phyloP scores from a whole-genome alignment of 2,797 vertebrate genomes.

The Danio jaintianensis region DNA sequence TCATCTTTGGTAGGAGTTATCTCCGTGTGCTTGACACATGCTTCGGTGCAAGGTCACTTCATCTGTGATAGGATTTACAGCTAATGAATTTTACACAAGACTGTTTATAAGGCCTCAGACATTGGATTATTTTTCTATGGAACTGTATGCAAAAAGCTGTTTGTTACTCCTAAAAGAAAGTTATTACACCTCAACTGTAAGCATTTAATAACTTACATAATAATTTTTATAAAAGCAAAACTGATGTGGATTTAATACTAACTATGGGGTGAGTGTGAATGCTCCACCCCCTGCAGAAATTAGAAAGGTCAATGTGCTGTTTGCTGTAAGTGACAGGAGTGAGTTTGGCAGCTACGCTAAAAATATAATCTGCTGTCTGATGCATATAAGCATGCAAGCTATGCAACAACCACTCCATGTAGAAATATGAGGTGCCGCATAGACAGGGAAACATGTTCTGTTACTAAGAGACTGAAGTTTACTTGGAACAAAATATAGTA shows the following conservation, averaged over 20 bases:
- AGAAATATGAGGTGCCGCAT: conserved; percentile 65
- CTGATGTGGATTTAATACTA: conserved; percentile 2
- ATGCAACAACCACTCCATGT: conserved; percentile 47
- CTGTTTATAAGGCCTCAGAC: conserved; percentile 6
- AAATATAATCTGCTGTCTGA: conserved; percentile 59
- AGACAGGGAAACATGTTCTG: conserved; percentile 58
- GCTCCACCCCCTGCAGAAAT: conserved; percentile 49
- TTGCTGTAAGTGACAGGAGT: conserved; percentile 42
- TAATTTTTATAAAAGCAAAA: background rate
- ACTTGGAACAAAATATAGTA: conserved; percentile 55
- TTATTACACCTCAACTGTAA: background rate
- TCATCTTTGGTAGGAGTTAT: conserved; percentile 22
- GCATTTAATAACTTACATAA: background rate
- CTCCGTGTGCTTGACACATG: conserved; percentile 45
- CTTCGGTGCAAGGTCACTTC: conserved; percentile 35
- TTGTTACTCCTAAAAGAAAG: too few relatives aligned
- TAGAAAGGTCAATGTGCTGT: conserved; percentile 36
- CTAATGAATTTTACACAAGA: background rate
- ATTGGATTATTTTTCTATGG: background rate
- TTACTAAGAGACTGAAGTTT: conserved; percentile 61
- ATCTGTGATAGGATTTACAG: conserved; percentile 7
- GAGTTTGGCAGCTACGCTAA: conserved; percentile 55
- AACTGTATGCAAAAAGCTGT: background rate
- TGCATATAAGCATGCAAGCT: conserved; percentile 50
- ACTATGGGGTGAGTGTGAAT: conserved; percentile 29